These are phyloP conservation scores for Aradophagus sp. DNA, from an alignment of 1,140 invertebrate species.

Conservation along the genomic window DNA sequence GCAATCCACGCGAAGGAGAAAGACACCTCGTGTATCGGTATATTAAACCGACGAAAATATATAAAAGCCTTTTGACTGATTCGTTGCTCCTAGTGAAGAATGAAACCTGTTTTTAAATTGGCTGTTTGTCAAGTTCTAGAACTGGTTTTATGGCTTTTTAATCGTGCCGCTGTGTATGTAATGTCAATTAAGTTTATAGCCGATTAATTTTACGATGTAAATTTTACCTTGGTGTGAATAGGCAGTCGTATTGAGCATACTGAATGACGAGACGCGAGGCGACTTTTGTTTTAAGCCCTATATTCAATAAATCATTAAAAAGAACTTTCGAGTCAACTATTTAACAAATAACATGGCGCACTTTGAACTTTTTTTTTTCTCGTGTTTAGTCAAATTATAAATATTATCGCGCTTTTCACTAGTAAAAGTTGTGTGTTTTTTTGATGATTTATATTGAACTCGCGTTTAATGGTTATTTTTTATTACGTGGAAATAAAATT, in stretches of 20 bases:
- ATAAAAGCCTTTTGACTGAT: constrained; percentile 57
- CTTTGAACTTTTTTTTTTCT: constrained; percentile 19
- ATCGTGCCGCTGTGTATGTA: constrained; percentile 53
- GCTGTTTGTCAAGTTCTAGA: constrained; percentile 57
- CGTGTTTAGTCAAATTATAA: too few relatives aligned
- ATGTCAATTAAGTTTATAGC: constrained; percentile 60
- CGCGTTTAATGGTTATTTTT: constrained; percentile 9
- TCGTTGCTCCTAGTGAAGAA: constrained; percentile 45
- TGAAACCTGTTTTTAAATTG: constrained; percentile 58
- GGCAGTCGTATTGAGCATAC: constrained; percentile 44
- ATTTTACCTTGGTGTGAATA: constrained; percentile 49
- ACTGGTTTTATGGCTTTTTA: constrained; percentile 59
- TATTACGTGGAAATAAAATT: too few relatives aligned
- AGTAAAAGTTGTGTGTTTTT: too few relatives aligned
- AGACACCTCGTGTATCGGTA: constrained; percentile 14
- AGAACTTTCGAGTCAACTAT: too few relatives aligned
- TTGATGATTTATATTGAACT: too few relatives aligned
- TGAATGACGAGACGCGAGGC: constrained; percentile 27
- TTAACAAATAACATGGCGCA: too few relatives aligned
- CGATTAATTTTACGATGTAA: constrained; percentile 60
- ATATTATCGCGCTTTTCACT: too few relatives aligned
- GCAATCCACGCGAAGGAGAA: constrained; percentile 7
- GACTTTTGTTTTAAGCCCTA: constrained; percentile 27
- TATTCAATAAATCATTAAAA: too few relatives aligned
- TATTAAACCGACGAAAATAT: constrained; percentile 42